Base-by-base conservation (phyloP, 2,888 invertebrate genomes). In the Neoscelio sp. region DNA sequence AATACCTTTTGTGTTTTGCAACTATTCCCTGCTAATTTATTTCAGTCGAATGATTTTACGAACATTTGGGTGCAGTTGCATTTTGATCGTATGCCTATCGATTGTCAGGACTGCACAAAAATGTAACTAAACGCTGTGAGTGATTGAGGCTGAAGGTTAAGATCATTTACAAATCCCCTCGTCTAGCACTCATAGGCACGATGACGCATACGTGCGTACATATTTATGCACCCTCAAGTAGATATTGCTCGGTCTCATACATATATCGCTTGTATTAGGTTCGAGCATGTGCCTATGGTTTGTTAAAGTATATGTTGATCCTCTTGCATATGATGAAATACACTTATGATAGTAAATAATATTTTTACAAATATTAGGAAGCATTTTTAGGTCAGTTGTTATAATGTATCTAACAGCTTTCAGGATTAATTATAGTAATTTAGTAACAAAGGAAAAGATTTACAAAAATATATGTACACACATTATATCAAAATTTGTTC, bases 161-260 rank as follows among this genome's bases (percentile, higher is more conserved):
- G 85, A 88, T 89, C 87, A 87, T 87, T 86, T 85, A 86, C 86
- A 87, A 85, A 85, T 86, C 85, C 84, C 83, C 74, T 48, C 48
- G 30, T 23, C 54, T 82, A 80, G 79, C 82, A 84, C 83, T 85
- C 84, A 85, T 84, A 83, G 82, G 82, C 70, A 82, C 86, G 87
- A 86, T 90, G 89, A 89, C 89, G 89, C 89, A 90, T 87, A 87
- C 86, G 83, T 82, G 80, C 82, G 83, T 82, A 82, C 81, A 87
- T 85, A 87, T 88, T 87, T 87, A 86, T 88, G 87, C 88, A 89
- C 89, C 89, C 87, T 82, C 82, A 65, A 74, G 71, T 54, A 48
- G 73, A 79, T 75, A 79, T 64, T 54, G 70, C 35, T 60, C 65
- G 71, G 80, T 82, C 86, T 85, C 85, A 86, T 88, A 85, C 86